These are phyloP conservation scores for Taxidea taxus DNA, from an alignment of 2,113 vertebrate species.

Conservation along the genomic window DNA sequence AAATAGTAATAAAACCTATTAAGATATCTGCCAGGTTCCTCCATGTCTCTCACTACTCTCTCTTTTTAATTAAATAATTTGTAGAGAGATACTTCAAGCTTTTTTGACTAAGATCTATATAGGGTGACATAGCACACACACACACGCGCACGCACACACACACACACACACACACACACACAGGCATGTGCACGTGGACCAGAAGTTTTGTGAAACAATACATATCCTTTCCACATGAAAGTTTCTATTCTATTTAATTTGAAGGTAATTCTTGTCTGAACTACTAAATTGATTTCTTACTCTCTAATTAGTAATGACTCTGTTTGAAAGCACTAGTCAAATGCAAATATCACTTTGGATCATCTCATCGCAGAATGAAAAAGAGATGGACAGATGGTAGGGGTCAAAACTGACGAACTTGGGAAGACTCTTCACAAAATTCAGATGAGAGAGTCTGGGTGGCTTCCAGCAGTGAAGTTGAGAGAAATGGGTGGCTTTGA, in stretches of 20 bases:
- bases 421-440: not conserved
- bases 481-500: not conserved
- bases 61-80: not conserved
- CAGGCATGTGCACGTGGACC: not conserved
- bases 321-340: not conserved
- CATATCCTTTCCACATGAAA: not conserved
- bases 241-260: slow-evolving; percentile 23
- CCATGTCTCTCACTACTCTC: not conserved
- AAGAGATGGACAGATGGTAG: not conserved
- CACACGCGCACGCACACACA: not conserved
- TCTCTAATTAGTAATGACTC: not conserved
- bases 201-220: not conserved
- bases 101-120: not conserved
- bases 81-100: not conserved
- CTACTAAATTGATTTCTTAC: not conserved
- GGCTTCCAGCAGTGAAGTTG: not conserved
- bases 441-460: not conserved
- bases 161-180: rapidly evolving
- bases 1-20: not conserved
- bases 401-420: not conserved
- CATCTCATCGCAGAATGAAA: not conserved
- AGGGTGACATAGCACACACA: not conserved
- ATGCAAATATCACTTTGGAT: not conserved
- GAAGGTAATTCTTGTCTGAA: not conserved
- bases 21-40: not conserved